Evolutionary conservation across 2,888 invertebrate genomes (phyloP).

Genomic region (Luperina testacea): DNA sequence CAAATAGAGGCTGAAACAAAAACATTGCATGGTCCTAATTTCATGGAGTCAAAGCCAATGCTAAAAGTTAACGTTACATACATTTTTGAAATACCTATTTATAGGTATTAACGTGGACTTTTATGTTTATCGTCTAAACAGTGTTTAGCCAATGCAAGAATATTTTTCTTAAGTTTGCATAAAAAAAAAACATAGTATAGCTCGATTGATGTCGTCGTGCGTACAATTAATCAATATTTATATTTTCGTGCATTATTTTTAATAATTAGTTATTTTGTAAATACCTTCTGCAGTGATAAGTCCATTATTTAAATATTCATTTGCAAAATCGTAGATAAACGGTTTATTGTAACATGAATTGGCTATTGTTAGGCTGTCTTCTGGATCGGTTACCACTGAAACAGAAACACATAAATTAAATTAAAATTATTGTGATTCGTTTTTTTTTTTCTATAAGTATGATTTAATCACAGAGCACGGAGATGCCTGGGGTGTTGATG

Average conservation of each 20-base stretch:
- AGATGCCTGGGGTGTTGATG: too few species aligned
- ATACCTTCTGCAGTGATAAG: background rate
- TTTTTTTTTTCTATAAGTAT: too few species aligned
- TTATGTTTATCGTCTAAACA: background rate
- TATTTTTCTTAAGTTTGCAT: background rate
- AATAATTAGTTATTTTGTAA: background rate
- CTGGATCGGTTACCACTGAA: slow-evolving; percentile 44
- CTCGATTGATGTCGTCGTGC: background rate
- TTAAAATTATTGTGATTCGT: background rate
- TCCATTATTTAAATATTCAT: background rate
- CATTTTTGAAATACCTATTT: background rate
- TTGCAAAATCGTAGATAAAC: background rate
- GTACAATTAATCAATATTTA: background rate
- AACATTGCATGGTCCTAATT: background rate
- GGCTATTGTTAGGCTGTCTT: slow-evolving; percentile 43
- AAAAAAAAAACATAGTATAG: background rate
- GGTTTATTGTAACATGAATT: background rate
- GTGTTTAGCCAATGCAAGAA: background rate
- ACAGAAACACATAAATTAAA: background rate
- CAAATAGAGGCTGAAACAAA: slow-evolving; percentile 58
- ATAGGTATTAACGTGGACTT: background rate
- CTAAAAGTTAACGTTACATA: background rate
- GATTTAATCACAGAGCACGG: too few species aligned
- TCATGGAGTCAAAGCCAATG: background rate
- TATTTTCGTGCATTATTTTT: background rate